Evolutionary conservation across 1,140 invertebrate genomes (phyloP).

Genomic region (Neuroterus valhalla): DNA sequence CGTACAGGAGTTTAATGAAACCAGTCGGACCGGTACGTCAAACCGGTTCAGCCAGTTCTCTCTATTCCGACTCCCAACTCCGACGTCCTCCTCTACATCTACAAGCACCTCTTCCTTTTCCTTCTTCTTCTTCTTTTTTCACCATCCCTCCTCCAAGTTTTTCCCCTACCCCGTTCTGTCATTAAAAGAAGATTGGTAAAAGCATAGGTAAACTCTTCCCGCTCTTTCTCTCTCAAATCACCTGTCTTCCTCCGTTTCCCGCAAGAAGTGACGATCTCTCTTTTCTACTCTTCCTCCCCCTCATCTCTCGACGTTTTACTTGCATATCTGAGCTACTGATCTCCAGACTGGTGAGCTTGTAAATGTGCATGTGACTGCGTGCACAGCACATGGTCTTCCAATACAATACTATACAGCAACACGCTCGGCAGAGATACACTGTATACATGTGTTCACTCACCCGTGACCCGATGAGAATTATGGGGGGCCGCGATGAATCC

Average conservation of each 20-base stretch:
- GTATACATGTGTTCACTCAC: slow-evolving; percentile 46
- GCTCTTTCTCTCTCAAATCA: neutral
- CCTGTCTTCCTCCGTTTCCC: slow-evolving; percentile 15
- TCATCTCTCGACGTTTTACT: slow-evolving; percentile 30
- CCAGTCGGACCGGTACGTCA: slow-evolving; percentile 60
- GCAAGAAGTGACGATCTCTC: slow-evolving; percentile 35
- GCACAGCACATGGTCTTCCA: slow-evolving; percentile 32
- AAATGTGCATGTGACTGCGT: slow-evolving; percentile 25
- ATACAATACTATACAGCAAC: slow-evolving; percentile 38
- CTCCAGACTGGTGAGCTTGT: slow-evolving; percentile 49
- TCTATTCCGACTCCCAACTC: slow-evolving; percentile 44
- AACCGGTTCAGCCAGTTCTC: slow-evolving; percentile 67
- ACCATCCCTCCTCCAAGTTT: slow-evolving; percentile 40
- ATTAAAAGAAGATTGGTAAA: slow-evolving; percentile 17
- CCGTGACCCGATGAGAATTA: slow-evolving; percentile 15
- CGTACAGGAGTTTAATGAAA: slow-evolving; percentile 69
- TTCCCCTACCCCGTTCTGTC: slow-evolving; percentile 34
- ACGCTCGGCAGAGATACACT: slow-evolving; percentile 48
- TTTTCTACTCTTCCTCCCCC: slow-evolving; percentile 34
- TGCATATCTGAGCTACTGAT: slow-evolving; percentile 57
- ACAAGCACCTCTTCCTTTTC: slow-evolving; percentile 33
- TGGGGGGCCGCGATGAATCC: slow-evolving; percentile 44
- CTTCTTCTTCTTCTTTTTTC: slow-evolving; percentile 43
- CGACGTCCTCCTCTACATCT: slow-evolving; percentile 42
- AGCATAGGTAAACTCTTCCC: slow-evolving; percentile 37